Evolutionary conservation across 2,113 vertebrate species (phyloP).

Genomic region (Tonatia bakeri): DNA sequence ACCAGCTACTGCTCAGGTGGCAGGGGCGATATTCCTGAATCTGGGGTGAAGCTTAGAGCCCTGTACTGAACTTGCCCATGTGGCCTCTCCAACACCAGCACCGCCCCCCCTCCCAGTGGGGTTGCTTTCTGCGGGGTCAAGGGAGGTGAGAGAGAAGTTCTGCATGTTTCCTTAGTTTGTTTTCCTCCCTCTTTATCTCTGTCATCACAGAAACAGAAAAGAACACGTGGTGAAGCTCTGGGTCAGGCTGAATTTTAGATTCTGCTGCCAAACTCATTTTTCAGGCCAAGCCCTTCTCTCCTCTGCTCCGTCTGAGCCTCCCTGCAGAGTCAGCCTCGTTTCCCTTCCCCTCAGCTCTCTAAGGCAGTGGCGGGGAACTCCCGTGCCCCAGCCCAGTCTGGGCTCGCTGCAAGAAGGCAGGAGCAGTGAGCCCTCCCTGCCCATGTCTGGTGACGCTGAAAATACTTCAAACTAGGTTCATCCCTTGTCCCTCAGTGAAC

Average conservation of each 20-base stretch:
- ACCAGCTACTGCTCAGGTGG: not conserved
- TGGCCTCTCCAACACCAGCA: not conserved
- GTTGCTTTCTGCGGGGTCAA: not conserved
- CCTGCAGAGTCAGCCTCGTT: not conserved
- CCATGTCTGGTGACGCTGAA: not conserved
- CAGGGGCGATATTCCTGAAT: not conserved
- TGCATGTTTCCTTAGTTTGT: not conserved
- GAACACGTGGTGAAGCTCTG: not conserved
- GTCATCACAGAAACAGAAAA: constrained; percentile 6
- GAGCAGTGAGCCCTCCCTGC: not conserved
- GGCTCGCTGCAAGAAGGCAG: too few species aligned
- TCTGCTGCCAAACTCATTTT: not conserved
- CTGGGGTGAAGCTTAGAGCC: not conserved
- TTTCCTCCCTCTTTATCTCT: constrained; percentile 8
- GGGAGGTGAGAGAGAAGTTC: not conserved
- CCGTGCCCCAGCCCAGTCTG: rapidly evolving
- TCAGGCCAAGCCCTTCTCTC: not conserved
- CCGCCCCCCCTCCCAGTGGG: not conserved
- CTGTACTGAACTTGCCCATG: not conserved
- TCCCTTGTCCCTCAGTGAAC: not conserved
- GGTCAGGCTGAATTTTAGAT: constrained; percentile 9
- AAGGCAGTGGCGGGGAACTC: not conserved
- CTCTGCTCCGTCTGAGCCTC: rapidly evolving
- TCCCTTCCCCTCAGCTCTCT: not conserved
- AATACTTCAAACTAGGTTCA: not conserved